Evolutionary conservation across 2,797 vertebrate genomes (phyloP), one percentile per base, ranked within the genome.

Genomic region (Hypotaenidia philippensis): DNA sequence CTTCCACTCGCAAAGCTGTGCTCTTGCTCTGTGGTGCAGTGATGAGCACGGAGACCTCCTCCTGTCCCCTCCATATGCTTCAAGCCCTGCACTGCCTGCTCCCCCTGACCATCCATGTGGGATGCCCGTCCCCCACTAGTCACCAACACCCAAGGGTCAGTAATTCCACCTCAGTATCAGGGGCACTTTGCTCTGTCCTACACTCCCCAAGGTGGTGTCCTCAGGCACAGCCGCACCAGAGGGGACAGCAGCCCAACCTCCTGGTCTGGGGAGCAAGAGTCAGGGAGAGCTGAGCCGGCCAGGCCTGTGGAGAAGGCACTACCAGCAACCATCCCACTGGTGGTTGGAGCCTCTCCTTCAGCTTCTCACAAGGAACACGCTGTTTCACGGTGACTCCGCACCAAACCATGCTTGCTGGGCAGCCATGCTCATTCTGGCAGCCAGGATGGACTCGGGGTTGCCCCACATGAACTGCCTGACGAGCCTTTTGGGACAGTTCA

Each of bases 321-420:
- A 10, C 21, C 41, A 29, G 13, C 38, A 38, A 4, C 47, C 1
- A 3, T 21, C 47, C 38, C 2, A 2, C 27, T n/a, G 7, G 56
- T 13, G 7, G 16, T 50, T 1, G 1, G 15, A 49, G 34, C 32
- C 26, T 27, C 47, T 6, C 38, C 45, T 25, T 12, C 3, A 18
- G 55, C 55, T 50, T 31, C 61, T 45, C 20, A 10, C 1, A 4
- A 21, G 26, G 11, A 8, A 29, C 32, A 15, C 0, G 2, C 13
- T 18, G 2, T n/a, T 70, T 32, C 0, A 2, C 23, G 23, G 36
- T 32, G 29, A n/a, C 23, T 56, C 53, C 0, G 2, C 4, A 18
- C 25, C 27, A 18, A n/a, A 31, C 21, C 1, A 3, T 8, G 0
- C 63, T 56, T 3, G 1, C 32, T 1, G 2, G 41, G 61, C 1